Conservation (phyloP, 2,888 invertebrate genomes). For the Mythimna pallens region DNA sequence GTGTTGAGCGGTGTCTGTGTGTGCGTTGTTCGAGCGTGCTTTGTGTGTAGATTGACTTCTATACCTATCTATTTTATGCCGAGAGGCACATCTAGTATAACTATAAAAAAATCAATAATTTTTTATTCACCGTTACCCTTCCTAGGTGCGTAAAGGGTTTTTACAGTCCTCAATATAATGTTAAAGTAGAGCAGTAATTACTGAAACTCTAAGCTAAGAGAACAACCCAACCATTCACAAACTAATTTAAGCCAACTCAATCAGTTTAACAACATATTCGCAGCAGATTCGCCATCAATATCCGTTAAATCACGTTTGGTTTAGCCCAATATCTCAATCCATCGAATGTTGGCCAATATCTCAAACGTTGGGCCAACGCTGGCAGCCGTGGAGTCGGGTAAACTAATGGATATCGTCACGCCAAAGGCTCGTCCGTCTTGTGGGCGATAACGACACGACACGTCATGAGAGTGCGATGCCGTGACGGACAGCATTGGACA, state of each 20-base stretch:
- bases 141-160: neutral
- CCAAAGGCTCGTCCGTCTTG: slow-evolving; percentile 63
- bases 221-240: slow-evolving; percentile 5
- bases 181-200: neutral
- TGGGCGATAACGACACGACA: slow-evolving; percentile 52
- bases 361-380: slow-evolving; percentile 63
- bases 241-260: slow-evolving; percentile 41
- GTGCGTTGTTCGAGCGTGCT: too few relatives aligned
- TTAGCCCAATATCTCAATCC: slow-evolving; percentile 71
- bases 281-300: slow-evolving; percentile 52
- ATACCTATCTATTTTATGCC: too few relatives aligned
- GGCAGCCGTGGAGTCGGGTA: slow-evolving; percentile 41
- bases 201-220: neutral
- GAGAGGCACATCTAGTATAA: too few relatives aligned
- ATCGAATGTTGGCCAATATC: slow-evolving; percentile 66
- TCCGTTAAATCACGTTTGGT: slow-evolving; percentile 66
- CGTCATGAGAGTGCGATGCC: slow-evolving; percentile 19
- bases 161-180: neutral
- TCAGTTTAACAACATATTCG: slow-evolving; percentile 43
- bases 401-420: slow-evolving; percentile 73
- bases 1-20: too few relatives aligned
- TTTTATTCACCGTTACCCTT: too few relatives aligned
- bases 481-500: slow-evolving; percentile 58
- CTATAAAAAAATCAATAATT: too few relatives aligned
- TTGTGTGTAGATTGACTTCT: too few relatives aligned